Conservation (phyloP, 2,113 vertebrate genomes). For the Numida meleagris region DNA sequence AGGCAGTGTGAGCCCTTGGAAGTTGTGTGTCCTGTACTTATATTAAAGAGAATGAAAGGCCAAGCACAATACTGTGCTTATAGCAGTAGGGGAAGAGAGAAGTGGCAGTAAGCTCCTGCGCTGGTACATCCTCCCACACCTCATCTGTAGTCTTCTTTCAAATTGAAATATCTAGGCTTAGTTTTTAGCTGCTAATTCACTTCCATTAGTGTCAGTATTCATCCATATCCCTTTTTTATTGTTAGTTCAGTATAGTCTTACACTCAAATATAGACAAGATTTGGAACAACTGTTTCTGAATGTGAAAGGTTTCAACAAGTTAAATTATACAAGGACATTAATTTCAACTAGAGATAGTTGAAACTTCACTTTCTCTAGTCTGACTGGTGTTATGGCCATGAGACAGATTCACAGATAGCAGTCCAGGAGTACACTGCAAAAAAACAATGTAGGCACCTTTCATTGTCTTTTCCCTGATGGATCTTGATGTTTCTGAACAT, state of each 20-base stretch:
- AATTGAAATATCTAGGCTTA: background rate
- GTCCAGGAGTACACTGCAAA: background rate
- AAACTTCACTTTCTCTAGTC: background rate
- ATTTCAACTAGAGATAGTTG: background rate
- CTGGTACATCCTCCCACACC: rapidly evolving
- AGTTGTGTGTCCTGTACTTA: background rate
- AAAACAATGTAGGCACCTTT: background rate
- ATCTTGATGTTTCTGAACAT: background rate
- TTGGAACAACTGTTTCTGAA: background rate
- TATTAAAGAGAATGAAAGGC: background rate
- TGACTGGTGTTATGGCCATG: background rate
- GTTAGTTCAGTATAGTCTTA: background rate
- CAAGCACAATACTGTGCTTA: background rate
- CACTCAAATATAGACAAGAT: background rate
- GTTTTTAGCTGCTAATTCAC: background rate
- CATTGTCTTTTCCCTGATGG: background rate
- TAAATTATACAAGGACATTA: background rate
- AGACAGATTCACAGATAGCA: background rate
- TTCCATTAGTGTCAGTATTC: background rate
- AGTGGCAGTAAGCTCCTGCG: background rate
- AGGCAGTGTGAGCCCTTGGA: background rate
- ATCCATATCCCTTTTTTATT: background rate
- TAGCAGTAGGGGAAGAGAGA: background rate
- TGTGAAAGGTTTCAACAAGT: background rate
- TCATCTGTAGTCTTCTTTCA: background rate